Percentiles rank a stretch among this genome's conserved stretches.
These are phyloP conservation scores for Sparidentex hasta DNA, from an alignment of 2,797 vertebrate species.

Conservation along the genomic window DNA sequence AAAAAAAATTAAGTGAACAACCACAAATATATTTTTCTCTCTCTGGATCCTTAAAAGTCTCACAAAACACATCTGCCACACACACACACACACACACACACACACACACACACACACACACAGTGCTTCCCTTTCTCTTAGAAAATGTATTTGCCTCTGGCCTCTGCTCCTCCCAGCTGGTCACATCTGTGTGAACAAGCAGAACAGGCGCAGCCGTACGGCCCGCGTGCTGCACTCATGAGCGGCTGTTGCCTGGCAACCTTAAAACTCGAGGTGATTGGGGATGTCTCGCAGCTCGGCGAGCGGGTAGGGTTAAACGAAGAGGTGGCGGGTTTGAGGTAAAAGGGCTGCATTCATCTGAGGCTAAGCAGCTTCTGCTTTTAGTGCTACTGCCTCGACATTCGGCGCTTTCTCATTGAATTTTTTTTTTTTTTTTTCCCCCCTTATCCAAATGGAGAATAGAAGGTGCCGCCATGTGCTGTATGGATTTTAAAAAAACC, in stretches of 20 bases:
- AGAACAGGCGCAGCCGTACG: constrained; percentile 46
- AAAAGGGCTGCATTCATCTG: constrained; percentile 46
- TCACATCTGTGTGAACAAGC: constrained; percentile 75
- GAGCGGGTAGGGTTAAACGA: constrained; percentile 65
- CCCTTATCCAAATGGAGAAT: not conserved
- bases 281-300: constrained; percentile 58
- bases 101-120: constrained; percentile 12
- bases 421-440: not conserved
- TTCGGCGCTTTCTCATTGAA: not conserved
- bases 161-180: constrained; percentile 66
- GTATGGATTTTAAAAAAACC: not conserved
- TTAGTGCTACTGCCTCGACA: not conserved
- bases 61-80: not conserved
- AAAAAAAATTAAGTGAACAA: constrained; percentile 11
- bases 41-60: not conserved
- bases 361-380: constrained; percentile 33
- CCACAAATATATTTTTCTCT: constrained; percentile 17
- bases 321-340: constrained; percentile 58
- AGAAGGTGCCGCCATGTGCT: not conserved
- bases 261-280: constrained; percentile 74
- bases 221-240: constrained; percentile 46
- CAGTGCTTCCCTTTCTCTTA: constrained; percentile 26
- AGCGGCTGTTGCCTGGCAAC: constrained; percentile 82
- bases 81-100: too few species aligned
- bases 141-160: constrained; percentile 68